Conservation (phyloP, 2,797 vertebrate species). For the Peromyscus attwateri region DNA sequence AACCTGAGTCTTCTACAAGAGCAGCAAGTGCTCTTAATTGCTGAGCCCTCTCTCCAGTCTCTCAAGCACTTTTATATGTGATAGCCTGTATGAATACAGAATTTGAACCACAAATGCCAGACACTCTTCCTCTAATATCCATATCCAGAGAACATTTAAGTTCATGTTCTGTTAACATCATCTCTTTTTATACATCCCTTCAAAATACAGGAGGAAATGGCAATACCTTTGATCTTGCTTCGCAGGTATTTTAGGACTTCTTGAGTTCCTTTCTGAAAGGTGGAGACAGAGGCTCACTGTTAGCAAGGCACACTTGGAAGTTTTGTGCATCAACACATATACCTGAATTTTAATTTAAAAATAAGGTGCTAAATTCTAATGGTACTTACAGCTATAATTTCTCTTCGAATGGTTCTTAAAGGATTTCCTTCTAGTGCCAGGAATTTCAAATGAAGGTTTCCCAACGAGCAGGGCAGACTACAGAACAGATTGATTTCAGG, state of each 20-base stretch:
- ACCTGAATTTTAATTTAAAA: constrained; percentile 44
- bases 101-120: background rate
- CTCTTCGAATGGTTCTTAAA: constrained; percentile 94
- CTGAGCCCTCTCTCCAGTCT: background rate
- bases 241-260: constrained; percentile 95
- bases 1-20: background rate
- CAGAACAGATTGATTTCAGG: constrained; percentile 74
- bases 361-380: background rate
- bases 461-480: constrained; percentile 94
- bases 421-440: constrained; percentile 96
- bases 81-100: background rate
- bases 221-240: constrained; percentile 95
- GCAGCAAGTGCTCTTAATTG: background rate
- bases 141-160: background rate
- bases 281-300: background rate
- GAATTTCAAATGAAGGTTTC: constrained; percentile 94
- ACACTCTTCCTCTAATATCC: background rate
- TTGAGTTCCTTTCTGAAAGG: constrained; percentile 94
- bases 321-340: background rate
- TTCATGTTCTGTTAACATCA: background rate
- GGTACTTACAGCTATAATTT: constrained; percentile 93
- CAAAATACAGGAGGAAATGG: background rate
- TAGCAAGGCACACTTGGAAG: background rate
- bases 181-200: background rate
- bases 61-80: background rate